Conservation (phyloP, 2,113 vertebrate species). For the Mirza zaza region DNA sequence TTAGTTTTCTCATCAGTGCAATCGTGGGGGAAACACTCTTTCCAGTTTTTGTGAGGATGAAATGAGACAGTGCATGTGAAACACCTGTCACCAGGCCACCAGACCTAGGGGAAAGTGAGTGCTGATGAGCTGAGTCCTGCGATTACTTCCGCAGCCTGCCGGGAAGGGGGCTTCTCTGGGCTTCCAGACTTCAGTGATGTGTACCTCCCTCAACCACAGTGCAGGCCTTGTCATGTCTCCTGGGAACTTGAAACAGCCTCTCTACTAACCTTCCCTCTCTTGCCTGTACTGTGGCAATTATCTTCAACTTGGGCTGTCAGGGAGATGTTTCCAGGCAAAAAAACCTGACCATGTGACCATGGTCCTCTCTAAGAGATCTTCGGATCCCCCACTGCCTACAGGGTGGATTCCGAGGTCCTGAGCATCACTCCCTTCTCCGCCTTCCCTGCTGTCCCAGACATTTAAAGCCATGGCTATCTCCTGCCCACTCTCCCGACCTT, state of each 20-base stretch:
- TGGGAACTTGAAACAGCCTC: not conserved
- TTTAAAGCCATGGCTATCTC: not conserved
- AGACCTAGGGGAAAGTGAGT: not conserved
- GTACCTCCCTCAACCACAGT: not conserved
- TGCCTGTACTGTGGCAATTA: not conserved
- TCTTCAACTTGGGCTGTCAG: not conserved
- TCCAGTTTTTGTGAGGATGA: not conserved
- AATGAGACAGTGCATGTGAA: not conserved
- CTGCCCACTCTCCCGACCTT: not conserved
- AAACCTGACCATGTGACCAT: no score
- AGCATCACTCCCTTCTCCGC: rapidly evolving
- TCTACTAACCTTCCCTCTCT: not conserved
- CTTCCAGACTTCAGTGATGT: not conserved
- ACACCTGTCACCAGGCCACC: not conserved
- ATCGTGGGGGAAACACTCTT: no score
- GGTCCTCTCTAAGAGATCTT: not conserved
- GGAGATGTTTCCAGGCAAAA: not conserved
- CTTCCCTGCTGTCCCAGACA: not conserved
- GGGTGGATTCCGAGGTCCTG: not conserved
- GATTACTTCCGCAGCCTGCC: not conserved
- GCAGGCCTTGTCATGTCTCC: not conserved
- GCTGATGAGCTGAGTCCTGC: not conserved
- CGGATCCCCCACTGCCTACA: not conserved
- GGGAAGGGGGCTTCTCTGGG: not conserved
- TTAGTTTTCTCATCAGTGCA: not conserved